Base-by-base conservation (phyloP, 1,140 invertebrate species). In the Heliconius hermathena region DNA sequence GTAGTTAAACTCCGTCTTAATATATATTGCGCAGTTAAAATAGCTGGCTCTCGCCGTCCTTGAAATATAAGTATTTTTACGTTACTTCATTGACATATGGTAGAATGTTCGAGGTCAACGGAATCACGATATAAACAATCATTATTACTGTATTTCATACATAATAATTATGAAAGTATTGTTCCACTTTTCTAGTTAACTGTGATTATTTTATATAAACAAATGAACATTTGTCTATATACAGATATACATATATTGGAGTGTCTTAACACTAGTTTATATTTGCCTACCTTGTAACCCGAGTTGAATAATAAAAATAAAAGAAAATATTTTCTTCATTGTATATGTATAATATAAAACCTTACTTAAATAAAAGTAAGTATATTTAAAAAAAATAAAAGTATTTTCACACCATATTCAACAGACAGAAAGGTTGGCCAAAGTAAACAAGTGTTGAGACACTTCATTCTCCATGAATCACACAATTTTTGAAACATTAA, bases 21-120 rank as follows among this genome's bases (percentile, higher is more conserved):
- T 29, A 29, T 66, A 29, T 66, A 89, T 83, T 89, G 85, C 89
- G 89, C 89, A 89, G 88, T 89, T 84, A 78, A 83, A 85, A 74
- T 86, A 81, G 78, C 83, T 85, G 86, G 85, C 89, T 83, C 81
- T 89, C 87, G 57, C 85, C 49, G 83, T 85, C 85, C 80, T 86
- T 86, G 85, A 82, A 54, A 78, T 29, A 81, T 78, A 81, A 73
- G 75, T 81, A 82, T 80, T 78, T 78, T 76, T 80, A 83, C 81
- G 82, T 83, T 76, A 84, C 78, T 80, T 73, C 79, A 83, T 83
- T 79, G 82, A 82, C 77, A 66, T 66, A 66, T 66, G 60, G 60
- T 79, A 74, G 73, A 83, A 85, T 80, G 76, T 74, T 76, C 77
- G 82, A 77, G 80, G 84, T 83, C 79, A 85, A 52, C 74, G 29